A percentile compares a stretch with the other conserved stretches of the same genome.
Conservation (phyloP, 2,888 invertebrate species). For the Taenaris catops region DNA sequence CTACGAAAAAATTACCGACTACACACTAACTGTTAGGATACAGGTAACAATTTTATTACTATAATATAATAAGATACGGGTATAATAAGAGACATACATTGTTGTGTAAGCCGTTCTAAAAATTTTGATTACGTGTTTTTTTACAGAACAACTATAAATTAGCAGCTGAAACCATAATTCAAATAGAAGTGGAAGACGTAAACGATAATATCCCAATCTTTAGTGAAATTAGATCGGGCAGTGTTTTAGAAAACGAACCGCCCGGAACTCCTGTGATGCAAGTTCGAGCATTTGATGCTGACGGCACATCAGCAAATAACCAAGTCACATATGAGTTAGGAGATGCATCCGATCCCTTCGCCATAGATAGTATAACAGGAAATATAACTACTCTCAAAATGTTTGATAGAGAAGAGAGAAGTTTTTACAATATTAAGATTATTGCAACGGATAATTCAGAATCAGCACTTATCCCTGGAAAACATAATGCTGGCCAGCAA, state of each 20-base stretch:
- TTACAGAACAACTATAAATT: slow-evolving; percentile 87
- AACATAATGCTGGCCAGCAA: slow-evolving; percentile 89
- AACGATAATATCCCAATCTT: slow-evolving; percentile 95
- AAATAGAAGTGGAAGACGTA: slow-evolving; percentile 90
- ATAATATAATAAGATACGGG: background rate
- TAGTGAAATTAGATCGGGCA: slow-evolving; percentile 89
- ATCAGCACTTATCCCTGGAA: slow-evolving; percentile 83
- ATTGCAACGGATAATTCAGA: slow-evolving; percentile 94
- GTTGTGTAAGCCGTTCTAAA: no score
- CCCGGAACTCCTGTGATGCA: slow-evolving; percentile 92
- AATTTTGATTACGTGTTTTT: no score
- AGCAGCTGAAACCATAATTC: slow-evolving; percentile 88
- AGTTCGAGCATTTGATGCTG: slow-evolving; percentile 91
- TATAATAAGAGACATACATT: no score
- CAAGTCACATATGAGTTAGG: slow-evolving; percentile 89
- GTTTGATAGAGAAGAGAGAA: slow-evolving; percentile 93
- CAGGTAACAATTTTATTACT: slow-evolving; percentile 56
- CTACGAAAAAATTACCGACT: slow-evolving; percentile 91
- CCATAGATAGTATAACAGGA: slow-evolving; percentile 91
- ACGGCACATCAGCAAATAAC: slow-evolving; percentile 91
- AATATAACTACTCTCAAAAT: slow-evolving; percentile 89
- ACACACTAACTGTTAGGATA: slow-evolving; percentile 90
- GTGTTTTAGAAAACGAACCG: slow-evolving; percentile 91
- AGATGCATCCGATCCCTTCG: slow-evolving; percentile 86
- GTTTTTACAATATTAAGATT: slow-evolving; percentile 93